phyloP scores from a whole-genome alignment of 2,797 vertebrate species.

The Brachymystax lenok region DNA sequence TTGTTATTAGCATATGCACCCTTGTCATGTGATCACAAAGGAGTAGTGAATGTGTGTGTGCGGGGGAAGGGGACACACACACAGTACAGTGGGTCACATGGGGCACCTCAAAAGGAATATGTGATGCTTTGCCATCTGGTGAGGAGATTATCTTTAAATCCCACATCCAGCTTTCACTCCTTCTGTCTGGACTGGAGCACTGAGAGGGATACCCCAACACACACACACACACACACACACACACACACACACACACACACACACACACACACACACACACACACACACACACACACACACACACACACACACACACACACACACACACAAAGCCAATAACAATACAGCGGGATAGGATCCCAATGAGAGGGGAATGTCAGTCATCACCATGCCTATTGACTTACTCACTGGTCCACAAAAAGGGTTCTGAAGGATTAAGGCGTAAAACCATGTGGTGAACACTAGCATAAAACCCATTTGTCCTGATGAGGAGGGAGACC shows the following conservation, averaged over 20 bases:
- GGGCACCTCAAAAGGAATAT: slow-evolving; percentile 88
- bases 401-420: background rate
- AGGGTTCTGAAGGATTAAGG: too few relatives aligned
- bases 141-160: slow-evolving; percentile 87
- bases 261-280: too few relatives aligned
- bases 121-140: slow-evolving; percentile 94
- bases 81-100: slow-evolving; percentile 80
- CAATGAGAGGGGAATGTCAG: background rate
- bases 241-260: too few relatives aligned
- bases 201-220: slow-evolving; percentile 31
- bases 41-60: slow-evolving; percentile 47
- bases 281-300: background rate
- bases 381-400: background rate
- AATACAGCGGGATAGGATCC: background rate
- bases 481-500: background rate
- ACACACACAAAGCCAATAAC: background rate
- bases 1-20: slow-evolving; percentile 75
- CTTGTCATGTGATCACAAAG: slow-evolving; percentile 76
- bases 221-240: too few relatives aligned
- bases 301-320: background rate
- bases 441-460: background rate
- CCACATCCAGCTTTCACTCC: slow-evolving; percentile 76
- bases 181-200: slow-evolving; percentile 50
- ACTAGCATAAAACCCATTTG: background rate
- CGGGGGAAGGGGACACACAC: slow-evolving; percentile 3